Evolutionary conservation across 2,888 invertebrate genomes (phyloP).

Genomic region (Nomada fabriciana): DNA sequence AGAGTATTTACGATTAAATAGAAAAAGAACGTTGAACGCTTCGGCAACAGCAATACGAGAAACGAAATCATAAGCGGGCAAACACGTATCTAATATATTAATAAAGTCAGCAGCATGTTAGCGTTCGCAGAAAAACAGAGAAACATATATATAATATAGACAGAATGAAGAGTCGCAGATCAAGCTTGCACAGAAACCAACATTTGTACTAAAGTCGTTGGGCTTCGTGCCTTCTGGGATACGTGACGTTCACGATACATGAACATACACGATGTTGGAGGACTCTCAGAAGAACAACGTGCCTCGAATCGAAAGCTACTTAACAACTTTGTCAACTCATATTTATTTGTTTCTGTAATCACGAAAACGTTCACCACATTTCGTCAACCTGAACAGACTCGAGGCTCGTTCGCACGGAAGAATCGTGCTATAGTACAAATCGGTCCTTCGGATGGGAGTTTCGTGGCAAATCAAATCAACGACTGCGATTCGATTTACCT

Average conservation of each 20-base stretch:
- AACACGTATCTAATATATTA: conserved; percentile 45
- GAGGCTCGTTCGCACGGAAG: conserved; percentile 49
- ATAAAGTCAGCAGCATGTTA: conserved; percentile 76
- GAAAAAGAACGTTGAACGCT: conserved; percentile 23
- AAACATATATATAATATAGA: conserved; percentile 71
- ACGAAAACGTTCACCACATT: background rate
- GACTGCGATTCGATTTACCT: conserved; percentile 47
- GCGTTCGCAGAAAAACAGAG: conserved; percentile 77
- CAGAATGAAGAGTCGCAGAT: conserved; percentile 77
- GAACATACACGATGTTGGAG: conserved; percentile 36
- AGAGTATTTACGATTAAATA: background rate
- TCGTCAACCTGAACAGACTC: conserved; percentile 33
- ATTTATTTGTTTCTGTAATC: too few species aligned
- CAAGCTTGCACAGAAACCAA: conserved; percentile 75
- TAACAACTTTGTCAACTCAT: background rate
- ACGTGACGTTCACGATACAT: conserved; percentile 25
- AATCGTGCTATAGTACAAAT: conserved; percentile 33
- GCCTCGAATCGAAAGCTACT: conserved; percentile 54
- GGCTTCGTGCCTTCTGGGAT: conserved; percentile 43
- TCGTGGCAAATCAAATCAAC: conserved; percentile 51
- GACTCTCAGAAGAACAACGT: conserved; percentile 37
- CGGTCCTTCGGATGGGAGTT: conserved; percentile 36
- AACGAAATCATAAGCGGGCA: conserved; percentile 62
- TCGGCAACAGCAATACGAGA: conserved; percentile 42
- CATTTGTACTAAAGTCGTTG: conserved; percentile 55